phyloP scores from a whole-genome alignment of 1,140 invertebrate genomes.

The Lordiphosa mommai region DNA sequence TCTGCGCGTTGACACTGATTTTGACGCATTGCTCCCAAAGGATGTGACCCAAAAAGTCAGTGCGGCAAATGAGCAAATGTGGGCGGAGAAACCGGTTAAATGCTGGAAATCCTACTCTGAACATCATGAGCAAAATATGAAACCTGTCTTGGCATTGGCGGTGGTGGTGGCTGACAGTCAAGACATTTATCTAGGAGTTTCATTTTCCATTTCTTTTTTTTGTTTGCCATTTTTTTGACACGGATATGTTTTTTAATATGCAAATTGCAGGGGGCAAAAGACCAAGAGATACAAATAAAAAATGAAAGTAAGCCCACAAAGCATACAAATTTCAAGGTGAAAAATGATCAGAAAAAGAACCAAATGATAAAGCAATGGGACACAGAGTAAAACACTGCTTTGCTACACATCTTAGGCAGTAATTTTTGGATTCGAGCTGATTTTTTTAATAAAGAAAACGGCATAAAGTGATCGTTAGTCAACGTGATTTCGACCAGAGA shows the following conservation, averaged over 20 bases:
- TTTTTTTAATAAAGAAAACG: too few relatives aligned
- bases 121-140: constrained; percentile 46
- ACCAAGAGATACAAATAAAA: constrained; percentile 33
- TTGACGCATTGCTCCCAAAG: constrained; percentile 74
- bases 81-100: constrained; percentile 63
- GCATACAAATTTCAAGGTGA: too few relatives aligned
- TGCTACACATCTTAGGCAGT: too few relatives aligned
- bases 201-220: constrained; percentile 28
- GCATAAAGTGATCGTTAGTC: too few relatives aligned
- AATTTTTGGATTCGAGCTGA: too few relatives aligned
- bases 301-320: too few relatives aligned
- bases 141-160: constrained; percentile 35
- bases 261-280: constrained; percentile 35
- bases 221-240: constrained; percentile 44
- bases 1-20: constrained; percentile 75
- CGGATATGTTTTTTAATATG: constrained; percentile 58
- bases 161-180: constrained; percentile 1
- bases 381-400: too few relatives aligned
- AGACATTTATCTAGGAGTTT: constrained; percentile 47
- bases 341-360: too few relatives aligned
- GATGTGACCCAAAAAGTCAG: constrained; percentile 75
- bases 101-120: constrained; percentile 38
- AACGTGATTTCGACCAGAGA: too few relatives aligned
- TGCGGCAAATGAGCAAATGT: constrained; percentile 74
- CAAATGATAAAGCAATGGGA: too few relatives aligned